phyloP scores from a whole-genome alignment of 2,113 vertebrate species.

The Papio anubis region DNA sequence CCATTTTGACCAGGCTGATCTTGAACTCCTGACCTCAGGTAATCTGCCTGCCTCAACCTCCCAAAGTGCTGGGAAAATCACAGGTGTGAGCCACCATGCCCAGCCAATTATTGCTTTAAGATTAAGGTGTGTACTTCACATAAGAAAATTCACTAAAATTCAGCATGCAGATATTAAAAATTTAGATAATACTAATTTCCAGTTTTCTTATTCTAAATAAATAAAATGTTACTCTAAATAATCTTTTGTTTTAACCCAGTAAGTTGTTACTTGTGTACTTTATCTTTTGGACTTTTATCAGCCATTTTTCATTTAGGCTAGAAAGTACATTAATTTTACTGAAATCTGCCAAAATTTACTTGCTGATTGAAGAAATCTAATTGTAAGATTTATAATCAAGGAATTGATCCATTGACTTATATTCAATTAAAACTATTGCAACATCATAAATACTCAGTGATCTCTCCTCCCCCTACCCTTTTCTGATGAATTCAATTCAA shows the following conservation, averaged over 20 bases:
- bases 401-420: neutral
- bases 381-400: slow-evolving; percentile 20
- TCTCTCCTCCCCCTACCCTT: neutral
- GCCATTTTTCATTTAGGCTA: neutral
- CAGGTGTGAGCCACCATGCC: no score
- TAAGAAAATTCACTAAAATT: neutral
- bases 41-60: no score
- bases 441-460: neutral
- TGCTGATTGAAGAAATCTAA: neutral
- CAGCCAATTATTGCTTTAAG: neutral
- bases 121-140: neutral
- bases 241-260: neutral
- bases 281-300: neutral
- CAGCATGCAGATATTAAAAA: neutral
- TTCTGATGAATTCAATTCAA: neutral
- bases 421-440: neutral
- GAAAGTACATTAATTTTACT: neutral
- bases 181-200: neutral
- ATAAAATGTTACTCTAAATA: neutral
- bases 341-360: neutral
- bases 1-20: no score
- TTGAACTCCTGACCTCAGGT: no score
- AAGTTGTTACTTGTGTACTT: neutral
- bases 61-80: no score
- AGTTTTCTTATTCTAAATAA: neutral